Conservation (phyloP, 2,113 vertebrate species). For the Pyxicephalus adspersus region DNA sequence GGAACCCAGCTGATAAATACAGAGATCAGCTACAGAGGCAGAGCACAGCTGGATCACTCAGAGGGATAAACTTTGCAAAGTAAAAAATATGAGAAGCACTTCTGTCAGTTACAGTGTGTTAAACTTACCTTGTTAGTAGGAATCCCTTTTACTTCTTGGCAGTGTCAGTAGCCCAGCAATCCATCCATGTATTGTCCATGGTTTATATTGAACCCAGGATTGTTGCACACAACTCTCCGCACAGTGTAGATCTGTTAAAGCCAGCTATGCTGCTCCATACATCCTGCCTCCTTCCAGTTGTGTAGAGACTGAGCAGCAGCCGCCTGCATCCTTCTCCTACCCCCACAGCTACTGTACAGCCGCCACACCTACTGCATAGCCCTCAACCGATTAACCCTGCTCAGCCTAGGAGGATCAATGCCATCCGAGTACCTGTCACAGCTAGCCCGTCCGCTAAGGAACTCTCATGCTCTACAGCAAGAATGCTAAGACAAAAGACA, state of each 20-base stretch:
- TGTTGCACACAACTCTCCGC: background rate
- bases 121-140: slow-evolving; percentile 28
- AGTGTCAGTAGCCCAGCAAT: background rate
- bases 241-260: too few relatives aligned
- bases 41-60: too few relatives aligned
- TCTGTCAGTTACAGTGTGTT: too few relatives aligned
- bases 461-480: too few relatives aligned
- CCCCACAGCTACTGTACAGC: slow-evolving; percentile 41
- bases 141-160: background rate
- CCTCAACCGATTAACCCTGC: slow-evolving; percentile 1
- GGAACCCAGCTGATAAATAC: too few relatives aligned
- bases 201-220: background rate
- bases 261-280: background rate
- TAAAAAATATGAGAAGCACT: too few relatives aligned
- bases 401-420: too few relatives aligned
- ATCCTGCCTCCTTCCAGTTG: slow-evolving; percentile 40
- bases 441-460: too few relatives aligned
- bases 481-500: too few relatives aligned
- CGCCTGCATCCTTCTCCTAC: slow-evolving; percentile 13
- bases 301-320: background rate
- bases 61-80: too few relatives aligned
- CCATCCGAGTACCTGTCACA: too few relatives aligned
- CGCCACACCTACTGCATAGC: slow-evolving; percentile 13
- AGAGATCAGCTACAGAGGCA: too few relatives aligned
- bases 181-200: background rate